Percentiles rank a stretch among this genome's conserved stretches.
Evolutionary conservation across 2,113 vertebrate species (phyloP).

Genomic region (Ardeotis arabs): DNA sequence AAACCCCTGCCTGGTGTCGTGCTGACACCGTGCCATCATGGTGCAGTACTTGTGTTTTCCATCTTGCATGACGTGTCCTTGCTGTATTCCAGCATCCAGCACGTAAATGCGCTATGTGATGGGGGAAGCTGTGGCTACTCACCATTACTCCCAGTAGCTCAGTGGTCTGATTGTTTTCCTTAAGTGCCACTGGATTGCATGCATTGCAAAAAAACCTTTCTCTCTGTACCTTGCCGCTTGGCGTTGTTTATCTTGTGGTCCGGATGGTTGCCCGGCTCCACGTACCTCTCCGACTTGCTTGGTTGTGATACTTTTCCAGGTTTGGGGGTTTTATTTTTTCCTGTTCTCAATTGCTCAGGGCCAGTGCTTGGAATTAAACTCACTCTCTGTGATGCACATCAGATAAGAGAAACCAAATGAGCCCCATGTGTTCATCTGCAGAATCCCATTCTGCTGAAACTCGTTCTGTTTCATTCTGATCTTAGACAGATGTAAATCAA

Average conservation of each 20-base stretch:
- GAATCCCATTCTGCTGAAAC: conserved; percentile 30
- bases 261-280: not conserved
- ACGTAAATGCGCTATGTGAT: fast-evolving
- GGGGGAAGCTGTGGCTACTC: not conserved
- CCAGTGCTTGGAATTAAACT: conserved; percentile 32
- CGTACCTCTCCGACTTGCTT: not conserved
- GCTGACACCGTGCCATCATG: not conserved
- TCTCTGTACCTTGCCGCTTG: fast-evolving
- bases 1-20: not conserved
- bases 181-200: fast-evolving
- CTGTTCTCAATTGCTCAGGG: conserved; percentile 9
- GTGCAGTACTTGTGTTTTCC: not conserved
- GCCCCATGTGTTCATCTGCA: conserved; percentile 40
- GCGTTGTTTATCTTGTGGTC: not conserved
- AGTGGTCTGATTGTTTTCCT: not conserved
- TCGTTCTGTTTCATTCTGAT: not conserved
- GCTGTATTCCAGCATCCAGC: not conserved
- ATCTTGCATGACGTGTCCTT: fast-evolving
- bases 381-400: conserved; percentile 54
- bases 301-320: not conserved
- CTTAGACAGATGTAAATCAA: conserved; percentile 60
- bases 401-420: conserved; percentile 52
- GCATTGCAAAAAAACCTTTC: fast-evolving
- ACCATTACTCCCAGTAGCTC: not conserved
- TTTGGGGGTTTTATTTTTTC: not conserved